A percentile compares a stretch with the other conserved stretches of the same genome.
Conservation (phyloP, 2,888 invertebrate genomes). For the Saturnia japonica region DNA sequence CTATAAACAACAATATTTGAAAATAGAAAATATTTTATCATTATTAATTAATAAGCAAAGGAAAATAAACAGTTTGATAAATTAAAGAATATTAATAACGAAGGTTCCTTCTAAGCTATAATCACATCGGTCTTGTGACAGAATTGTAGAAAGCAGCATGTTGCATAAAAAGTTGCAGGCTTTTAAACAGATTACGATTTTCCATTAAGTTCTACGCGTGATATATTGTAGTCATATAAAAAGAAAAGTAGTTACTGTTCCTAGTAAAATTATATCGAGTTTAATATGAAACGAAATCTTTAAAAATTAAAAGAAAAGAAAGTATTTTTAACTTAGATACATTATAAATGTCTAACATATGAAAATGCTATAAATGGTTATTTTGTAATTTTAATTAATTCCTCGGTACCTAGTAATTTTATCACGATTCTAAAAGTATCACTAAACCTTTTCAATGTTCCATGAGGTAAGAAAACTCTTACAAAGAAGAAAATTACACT, state of each 20-base stretch:
- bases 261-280: not conserved
- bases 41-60: not conserved
- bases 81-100: slow-evolving; percentile 1
- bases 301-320: too few species aligned
- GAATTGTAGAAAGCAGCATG: not conserved
- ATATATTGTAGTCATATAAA: slow-evolving; percentile 1
- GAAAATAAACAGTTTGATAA: slow-evolving; percentile 5
- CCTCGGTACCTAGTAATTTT: too few species aligned
- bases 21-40: not conserved
- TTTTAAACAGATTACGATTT: not conserved
- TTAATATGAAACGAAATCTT: not conserved
- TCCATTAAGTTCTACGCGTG: not conserved
- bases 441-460: too few species aligned
- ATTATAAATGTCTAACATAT: too few species aligned
- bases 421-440: too few species aligned
- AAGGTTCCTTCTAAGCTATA: not conserved
- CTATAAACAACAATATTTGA: not conserved
- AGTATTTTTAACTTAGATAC: too few species aligned
- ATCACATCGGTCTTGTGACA: not conserved
- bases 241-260: not conserved
- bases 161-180: not conserved
- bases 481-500: too few species aligned
- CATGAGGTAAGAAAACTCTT: too few species aligned
- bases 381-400: too few species aligned
- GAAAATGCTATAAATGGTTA: too few species aligned